A percentile compares a stretch with the other conserved stretches of the same genome.
Evolutionary conservation across 2,888 invertebrate species (phyloP).

Genomic region (Fragum sueziense): DNA sequence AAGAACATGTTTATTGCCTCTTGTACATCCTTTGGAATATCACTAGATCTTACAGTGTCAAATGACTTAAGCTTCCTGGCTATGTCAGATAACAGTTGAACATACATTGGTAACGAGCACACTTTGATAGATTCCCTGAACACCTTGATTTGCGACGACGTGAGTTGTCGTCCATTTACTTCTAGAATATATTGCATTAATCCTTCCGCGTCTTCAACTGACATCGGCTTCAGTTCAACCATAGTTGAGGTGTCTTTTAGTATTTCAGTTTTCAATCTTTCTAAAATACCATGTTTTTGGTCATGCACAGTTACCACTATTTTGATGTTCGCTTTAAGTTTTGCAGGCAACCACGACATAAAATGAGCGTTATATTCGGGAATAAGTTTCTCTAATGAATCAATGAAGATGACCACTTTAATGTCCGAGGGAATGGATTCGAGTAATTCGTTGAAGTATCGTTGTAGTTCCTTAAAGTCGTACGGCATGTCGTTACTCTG

Average conservation of each 20-base stretch:
- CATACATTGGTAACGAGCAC: slow-evolving; percentile 74
- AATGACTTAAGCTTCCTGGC: slow-evolving; percentile 68
- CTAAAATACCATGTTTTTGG: slow-evolving; percentile 64
- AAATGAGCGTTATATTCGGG: slow-evolving; percentile 71
- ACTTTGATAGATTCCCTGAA: slow-evolving; percentile 64
- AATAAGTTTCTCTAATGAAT: slow-evolving; percentile 64
- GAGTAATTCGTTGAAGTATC: slow-evolving; percentile 71
- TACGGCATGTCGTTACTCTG: slow-evolving; percentile 62
- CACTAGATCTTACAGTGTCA: slow-evolving; percentile 34
- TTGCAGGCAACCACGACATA: slow-evolving; percentile 77
- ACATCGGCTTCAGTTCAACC: slow-evolving; percentile 52
- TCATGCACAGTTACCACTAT: slow-evolving; percentile 73
- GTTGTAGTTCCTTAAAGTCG: slow-evolving; percentile 71
- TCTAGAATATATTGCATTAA: slow-evolving; percentile 62
- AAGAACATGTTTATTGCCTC: slow-evolving; percentile 71
- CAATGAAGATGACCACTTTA: slow-evolving; percentile 76
- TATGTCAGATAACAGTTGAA: slow-evolving; percentile 68
- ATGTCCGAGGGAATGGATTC: slow-evolving; percentile 66
- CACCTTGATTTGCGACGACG: slow-evolving; percentile 67
- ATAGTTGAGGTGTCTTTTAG: slow-evolving; percentile 43
- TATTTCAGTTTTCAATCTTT: slow-evolving; percentile 64
- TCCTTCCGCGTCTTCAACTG: slow-evolving; percentile 55
- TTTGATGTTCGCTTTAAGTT: slow-evolving; percentile 76
- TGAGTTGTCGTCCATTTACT: slow-evolving; percentile 65
- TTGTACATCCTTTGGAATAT: slow-evolving; percentile 63